These are phyloP conservation scores for Alouatta palliata DNA, from an alignment of 2,113 vertebrate genomes.

Conservation along the genomic window DNA sequence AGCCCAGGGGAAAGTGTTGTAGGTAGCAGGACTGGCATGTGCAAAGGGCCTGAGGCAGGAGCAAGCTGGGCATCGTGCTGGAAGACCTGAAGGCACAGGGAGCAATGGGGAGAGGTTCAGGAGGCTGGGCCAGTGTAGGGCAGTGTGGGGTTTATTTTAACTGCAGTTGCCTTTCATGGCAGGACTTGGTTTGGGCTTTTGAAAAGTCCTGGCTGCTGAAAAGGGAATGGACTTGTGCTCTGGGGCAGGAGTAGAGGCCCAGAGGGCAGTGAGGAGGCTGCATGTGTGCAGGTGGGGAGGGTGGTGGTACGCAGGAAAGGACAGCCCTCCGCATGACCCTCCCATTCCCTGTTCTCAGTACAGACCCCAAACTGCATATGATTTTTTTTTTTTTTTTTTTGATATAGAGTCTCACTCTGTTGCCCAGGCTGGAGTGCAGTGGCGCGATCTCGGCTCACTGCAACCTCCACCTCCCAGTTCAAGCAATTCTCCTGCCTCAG, in stretches of 20 bases:
- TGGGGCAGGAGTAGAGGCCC: background rate
- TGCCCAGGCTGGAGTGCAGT: too few species aligned
- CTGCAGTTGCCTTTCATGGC: accelerated
- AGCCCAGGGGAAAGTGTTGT: background rate
- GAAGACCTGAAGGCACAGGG: too few species aligned
- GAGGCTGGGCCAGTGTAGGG: background rate
- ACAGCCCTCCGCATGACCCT: background rate
- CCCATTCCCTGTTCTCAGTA: background rate
- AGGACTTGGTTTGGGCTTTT: background rate
- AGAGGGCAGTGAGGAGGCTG: background rate
- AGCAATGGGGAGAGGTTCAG: background rate
- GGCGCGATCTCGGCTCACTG: too few species aligned
- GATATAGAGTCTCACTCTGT: too few species aligned
- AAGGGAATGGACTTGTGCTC: background rate
- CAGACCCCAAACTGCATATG: background rate
- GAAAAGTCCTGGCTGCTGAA: background rate
- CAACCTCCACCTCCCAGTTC: too few species aligned
- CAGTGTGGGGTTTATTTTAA: background rate
- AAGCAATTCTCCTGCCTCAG: too few species aligned
- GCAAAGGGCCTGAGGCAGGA: background rate
- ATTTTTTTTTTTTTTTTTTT: too few species aligned
- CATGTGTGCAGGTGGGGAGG: background rate
- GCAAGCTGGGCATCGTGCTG: background rate
- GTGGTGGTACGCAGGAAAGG: too few species aligned
- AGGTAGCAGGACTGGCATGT: too few species aligned